phyloP scores from a whole-genome alignment of 2,888 invertebrate genomes.

The Zhuqinia jingwanae region DNA sequence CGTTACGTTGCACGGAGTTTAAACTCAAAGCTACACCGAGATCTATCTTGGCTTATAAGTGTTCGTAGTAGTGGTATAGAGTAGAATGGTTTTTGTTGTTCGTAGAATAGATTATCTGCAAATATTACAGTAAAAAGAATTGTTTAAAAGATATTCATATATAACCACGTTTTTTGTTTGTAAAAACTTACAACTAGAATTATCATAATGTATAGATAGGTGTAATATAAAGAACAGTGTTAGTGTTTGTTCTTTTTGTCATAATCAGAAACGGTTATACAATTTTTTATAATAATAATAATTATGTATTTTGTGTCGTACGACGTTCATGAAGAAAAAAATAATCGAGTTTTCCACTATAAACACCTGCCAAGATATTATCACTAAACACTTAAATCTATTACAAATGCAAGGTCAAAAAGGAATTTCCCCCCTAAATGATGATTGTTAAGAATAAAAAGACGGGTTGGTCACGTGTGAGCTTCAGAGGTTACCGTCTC shows the following conservation, averaged over 20 bases:
- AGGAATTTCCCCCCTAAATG: slow-evolving; percentile 60
- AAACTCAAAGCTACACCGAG: slow-evolving; percentile 67
- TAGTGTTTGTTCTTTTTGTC: slow-evolving; percentile 64
- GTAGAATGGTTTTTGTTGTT: slow-evolving; percentile 57
- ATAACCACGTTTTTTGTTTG: slow-evolving; percentile 38
- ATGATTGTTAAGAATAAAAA: slow-evolving; percentile 72
- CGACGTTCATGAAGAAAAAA: slow-evolving; percentile 50
- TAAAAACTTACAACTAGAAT: slow-evolving; percentile 58
- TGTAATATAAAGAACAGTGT: slow-evolving; percentile 58
- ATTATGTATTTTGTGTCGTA: slow-evolving; percentile 13
- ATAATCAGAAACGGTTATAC: slow-evolving; percentile 60
- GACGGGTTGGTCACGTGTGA: slow-evolving; percentile 69
- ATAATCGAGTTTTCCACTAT: slow-evolving; percentile 61
- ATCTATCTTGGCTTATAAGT: slow-evolving; percentile 67
- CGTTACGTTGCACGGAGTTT: slow-evolving; percentile 23
- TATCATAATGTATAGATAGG: background rate
- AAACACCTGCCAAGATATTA: slow-evolving; percentile 63
- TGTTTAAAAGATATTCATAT: background rate
- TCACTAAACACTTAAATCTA: slow-evolving; percentile 66
- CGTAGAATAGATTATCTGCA: slow-evolving; percentile 29
- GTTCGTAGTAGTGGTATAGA: background rate
- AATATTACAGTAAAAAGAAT: slow-evolving; percentile 26
- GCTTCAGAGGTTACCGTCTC: slow-evolving; percentile 75
- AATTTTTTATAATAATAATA: slow-evolving; percentile 16
- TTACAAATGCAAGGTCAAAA: slow-evolving; percentile 70